These are phyloP conservation scores for Cladopsammia gracilis DNA, from an alignment of 64 coral and sea anemone species.

Conservation along the genomic window DNA sequence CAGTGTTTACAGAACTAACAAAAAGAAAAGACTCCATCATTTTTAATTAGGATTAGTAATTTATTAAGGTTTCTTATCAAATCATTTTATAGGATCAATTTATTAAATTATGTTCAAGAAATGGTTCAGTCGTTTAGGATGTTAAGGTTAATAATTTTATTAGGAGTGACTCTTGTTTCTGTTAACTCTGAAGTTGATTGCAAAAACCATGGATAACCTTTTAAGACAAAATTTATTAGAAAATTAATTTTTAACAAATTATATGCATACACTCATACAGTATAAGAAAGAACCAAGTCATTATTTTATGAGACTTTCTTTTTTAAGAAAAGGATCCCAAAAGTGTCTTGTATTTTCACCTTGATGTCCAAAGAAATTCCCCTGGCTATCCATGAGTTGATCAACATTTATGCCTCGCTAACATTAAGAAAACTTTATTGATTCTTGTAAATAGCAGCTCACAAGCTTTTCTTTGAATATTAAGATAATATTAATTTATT, in stretches of 20 bases:
- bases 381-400: background rate
- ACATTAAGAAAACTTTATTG: background rate
- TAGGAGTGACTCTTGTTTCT: background rate
- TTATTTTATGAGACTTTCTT: constrained; percentile 5
- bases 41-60: constrained; percentile 1
- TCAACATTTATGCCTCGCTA: background rate
- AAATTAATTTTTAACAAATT: background rate
- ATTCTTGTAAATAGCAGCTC: constrained; percentile 36
- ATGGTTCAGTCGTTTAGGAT: background rate
- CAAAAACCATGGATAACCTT: background rate
- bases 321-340: constrained; percentile 18
- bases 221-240: background rate
- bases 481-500: constrained; percentile 50
- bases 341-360: background rate
- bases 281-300: background rate
- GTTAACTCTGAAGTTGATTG: background rate
- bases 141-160: background rate
- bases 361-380: background rate
- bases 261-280: background rate
- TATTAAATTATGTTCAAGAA: background rate
- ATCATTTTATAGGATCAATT: background rate
- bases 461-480: constrained; percentile 2
- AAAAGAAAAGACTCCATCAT: background rate
- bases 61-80: background rate
- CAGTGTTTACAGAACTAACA: background rate